These are phyloP conservation scores for Toxotes chatareus DNA, from an alignment of 2,113 vertebrate species.

Conservation along the genomic window DNA sequence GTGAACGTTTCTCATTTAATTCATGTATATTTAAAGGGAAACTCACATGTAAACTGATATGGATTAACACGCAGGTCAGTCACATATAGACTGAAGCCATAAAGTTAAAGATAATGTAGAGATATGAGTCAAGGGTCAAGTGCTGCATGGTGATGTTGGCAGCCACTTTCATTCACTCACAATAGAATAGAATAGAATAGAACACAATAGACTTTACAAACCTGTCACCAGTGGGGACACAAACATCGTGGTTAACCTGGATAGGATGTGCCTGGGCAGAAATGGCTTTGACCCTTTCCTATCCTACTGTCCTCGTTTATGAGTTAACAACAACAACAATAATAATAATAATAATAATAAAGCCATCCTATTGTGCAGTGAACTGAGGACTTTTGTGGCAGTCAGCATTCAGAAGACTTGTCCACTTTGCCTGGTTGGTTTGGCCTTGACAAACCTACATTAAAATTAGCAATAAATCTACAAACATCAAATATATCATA, in stretches of 20 bases:
- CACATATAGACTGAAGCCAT: background rate
- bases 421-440: too few species aligned
- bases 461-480: too few species aligned
- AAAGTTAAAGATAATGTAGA: background rate
- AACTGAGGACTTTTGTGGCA: too few species aligned
- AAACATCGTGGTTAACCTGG: background rate
- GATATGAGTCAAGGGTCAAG: constrained; percentile 28
- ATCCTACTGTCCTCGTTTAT: too few species aligned
- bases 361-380: too few species aligned
- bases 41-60: background rate
- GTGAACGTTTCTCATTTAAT: background rate
- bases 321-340: too few species aligned
- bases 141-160: constrained; percentile 28
- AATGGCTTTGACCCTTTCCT: background rate
- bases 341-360: too few species aligned
- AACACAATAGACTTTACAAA: background rate
- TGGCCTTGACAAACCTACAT: too few species aligned
- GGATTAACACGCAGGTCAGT: background rate
- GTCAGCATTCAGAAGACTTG: too few species aligned
- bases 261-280: background rate
- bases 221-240: background rate
- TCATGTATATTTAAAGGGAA: background rate
- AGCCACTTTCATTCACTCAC: background rate
- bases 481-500: too few species aligned
- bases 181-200: too few species aligned